Percentiles rank a stretch among this genome's conserved stretches.
These are phyloP conservation scores for Ophraella communa DNA, from an alignment of 2,888 invertebrate species.

Conservation along the genomic window DNA sequence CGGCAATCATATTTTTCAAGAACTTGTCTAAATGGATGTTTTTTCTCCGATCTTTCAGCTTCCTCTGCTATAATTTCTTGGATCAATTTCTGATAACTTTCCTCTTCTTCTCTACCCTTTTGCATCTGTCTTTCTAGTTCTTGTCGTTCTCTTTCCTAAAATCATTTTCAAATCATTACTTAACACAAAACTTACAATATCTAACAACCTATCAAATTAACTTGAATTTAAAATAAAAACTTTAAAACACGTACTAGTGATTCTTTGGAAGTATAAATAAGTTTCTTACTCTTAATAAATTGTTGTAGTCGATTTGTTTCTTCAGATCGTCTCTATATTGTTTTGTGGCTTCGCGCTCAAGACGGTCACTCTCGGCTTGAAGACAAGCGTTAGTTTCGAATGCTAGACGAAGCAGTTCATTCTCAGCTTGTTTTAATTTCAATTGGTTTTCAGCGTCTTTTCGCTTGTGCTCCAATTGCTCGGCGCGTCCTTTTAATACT, in stretches of 20 bases:
- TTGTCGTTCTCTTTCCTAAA: conserved; percentile 52
- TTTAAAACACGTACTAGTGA: neutral
- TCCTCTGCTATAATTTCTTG: conserved; percentile 45
- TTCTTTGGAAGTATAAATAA: no score
- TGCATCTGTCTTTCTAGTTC: conserved; percentile 51
- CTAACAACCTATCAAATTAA: no score
- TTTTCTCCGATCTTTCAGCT: conserved; percentile 38
- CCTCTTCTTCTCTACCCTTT: conserved; percentile 53
- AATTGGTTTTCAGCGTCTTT: conserved; percentile 50
- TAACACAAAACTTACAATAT: no score
- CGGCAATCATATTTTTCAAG: conserved; percentile 52
- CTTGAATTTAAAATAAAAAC: neutral
- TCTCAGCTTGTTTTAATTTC: conserved; percentile 53
- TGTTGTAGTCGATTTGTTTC: conserved; percentile 57
- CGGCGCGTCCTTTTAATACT: conserved; percentile 51
- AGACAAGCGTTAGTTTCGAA: conserved; percentile 52
- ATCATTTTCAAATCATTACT: no score
- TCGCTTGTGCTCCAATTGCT: conserved; percentile 53
- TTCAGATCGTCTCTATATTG: conserved; percentile 55
- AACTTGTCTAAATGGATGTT: conserved; percentile 55
- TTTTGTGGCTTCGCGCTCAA: conserved; percentile 45
- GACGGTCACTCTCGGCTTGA: conserved; percentile 51
- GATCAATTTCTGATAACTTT: conserved; percentile 50
- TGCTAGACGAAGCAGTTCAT: conserved; percentile 50
- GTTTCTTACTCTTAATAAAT: conserved; percentile 50